Percentiles rank a stretch among this genome's conserved stretches.
phyloP scores from a whole-genome alignment of 1,140 invertebrate species.

The Ostrea denselamellosa region DNA sequence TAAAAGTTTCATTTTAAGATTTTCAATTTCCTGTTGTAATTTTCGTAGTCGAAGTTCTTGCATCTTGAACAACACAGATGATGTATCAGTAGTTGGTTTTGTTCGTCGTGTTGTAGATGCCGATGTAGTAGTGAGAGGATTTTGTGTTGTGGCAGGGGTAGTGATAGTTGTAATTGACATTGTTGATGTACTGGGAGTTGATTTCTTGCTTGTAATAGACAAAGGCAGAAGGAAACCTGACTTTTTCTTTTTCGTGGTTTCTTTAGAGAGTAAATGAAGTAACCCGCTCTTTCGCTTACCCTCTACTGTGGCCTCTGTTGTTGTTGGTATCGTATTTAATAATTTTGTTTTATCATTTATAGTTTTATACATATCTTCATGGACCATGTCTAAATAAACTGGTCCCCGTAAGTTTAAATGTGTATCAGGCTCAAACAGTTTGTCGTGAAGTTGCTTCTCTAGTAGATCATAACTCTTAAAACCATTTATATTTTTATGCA shows the following conservation, averaged over 20 bases:
- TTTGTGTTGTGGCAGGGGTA: background rate
- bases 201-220: background rate
- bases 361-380: constrained; percentile 20
- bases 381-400: background rate
- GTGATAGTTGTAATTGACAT: background rate
- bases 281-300: background rate
- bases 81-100: background rate
- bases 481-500: background rate
- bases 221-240: background rate
- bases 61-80: background rate
- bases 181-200: background rate
- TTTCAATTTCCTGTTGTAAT: constrained; percentile 17
- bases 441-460: constrained; percentile 6
- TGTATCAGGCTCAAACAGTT: background rate
- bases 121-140: background rate
- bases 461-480: background rate
- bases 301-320: background rate
- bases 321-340: background rate
- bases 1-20: constrained; percentile 20
- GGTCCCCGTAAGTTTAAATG: background rate
- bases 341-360: background rate
- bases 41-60: background rate
- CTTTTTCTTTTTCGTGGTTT: background rate
- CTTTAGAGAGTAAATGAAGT: background rate
- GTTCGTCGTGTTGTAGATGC: background rate